These are phyloP conservation scores for Balaenoptera acutorostrata DNA, from an alignment of 2,113 vertebrate species.

Conservation along the genomic window DNA sequence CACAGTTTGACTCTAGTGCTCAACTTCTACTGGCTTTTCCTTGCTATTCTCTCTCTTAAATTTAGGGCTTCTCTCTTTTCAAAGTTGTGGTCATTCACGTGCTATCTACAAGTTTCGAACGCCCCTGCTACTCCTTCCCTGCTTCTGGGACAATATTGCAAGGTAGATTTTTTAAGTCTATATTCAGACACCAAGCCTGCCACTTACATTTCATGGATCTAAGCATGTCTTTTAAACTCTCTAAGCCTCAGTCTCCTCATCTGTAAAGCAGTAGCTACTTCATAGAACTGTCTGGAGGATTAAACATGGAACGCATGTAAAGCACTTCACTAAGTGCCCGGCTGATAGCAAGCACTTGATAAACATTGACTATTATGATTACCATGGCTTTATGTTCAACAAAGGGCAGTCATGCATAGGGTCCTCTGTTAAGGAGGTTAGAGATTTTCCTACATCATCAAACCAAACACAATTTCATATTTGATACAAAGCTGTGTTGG, in stretches of 20 bases:
- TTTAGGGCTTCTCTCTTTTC: neutral
- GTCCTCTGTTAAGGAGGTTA: neutral
- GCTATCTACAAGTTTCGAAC: neutral
- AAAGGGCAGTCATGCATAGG: neutral
- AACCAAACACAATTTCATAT: neutral
- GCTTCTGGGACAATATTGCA: neutral
- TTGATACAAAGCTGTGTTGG: neutral
- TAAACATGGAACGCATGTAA: neutral
- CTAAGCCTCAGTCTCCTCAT: neutral
- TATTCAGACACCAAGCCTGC: neutral
- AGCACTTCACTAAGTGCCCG: neutral
- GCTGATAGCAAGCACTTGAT: neutral
- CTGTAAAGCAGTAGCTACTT: neutral
- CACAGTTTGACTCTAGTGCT: neutral
- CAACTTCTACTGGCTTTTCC: neutral
- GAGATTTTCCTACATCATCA: neutral
- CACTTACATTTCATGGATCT: neutral
- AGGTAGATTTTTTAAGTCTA: neutral
- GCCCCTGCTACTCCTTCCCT: neutral
- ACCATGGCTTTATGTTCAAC: neutral
- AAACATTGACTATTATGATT: neutral
- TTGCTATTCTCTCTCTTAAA: neutral
- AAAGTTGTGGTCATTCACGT: neutral
- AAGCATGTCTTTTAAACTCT: neutral
- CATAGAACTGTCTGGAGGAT: neutral